Evolutionary conservation across 2,113 vertebrate genomes (phyloP), one percentile per base, ranked within the genome.

Genomic region (Ptilonorhynchus violaceus): DNA sequence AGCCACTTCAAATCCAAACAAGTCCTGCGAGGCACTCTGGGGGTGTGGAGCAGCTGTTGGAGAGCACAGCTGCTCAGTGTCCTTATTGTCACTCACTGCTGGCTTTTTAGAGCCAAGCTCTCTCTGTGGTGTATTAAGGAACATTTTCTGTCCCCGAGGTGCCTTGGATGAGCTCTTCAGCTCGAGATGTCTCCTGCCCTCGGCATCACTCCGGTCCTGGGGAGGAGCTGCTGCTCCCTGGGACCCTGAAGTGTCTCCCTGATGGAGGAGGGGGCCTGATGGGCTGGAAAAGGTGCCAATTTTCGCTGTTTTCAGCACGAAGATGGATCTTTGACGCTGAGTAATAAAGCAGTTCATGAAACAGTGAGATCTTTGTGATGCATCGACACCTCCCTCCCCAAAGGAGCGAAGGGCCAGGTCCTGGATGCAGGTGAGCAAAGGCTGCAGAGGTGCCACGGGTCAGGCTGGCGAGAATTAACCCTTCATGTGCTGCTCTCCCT

Each of bases 271-370:
- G n/a, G 2, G 7, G 15, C 42, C 23, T 7, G 68, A 18, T 14
- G 63, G 64, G 68, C 39, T 94, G 85, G 6, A 12, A 53, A 52
- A 85, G 60, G 50, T 1, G 3, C n/a, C 8, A 0, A 5, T 21
- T 77, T 3, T 2, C 6, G 85, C 49, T 35, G 35, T 9, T 49
- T 5, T 25, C 89, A 72, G 56, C 68, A 44, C 10, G 8, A 9
- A 13, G 27, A 1, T 2, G 18, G 35, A n/a, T 9, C 0, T 4
- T 17, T 76, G 74, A 7, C 69, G 14, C 22, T 1, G 58, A 74
- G 35, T 33, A 17, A 35, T 28, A 25, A n/a, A 67, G 18, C 6
- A 5, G 20, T 5, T 60, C 13, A 41, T 33, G 49, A 30, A 62
- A 7, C 2, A 14, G 30, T 6, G 72, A 68, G 37, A 25, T 20